A percentile compares a stretch with the other conserved stretches of the same genome.
phyloP scores from a whole-genome alignment of 2,797 vertebrate species.

The Anabas testudineus region DNA sequence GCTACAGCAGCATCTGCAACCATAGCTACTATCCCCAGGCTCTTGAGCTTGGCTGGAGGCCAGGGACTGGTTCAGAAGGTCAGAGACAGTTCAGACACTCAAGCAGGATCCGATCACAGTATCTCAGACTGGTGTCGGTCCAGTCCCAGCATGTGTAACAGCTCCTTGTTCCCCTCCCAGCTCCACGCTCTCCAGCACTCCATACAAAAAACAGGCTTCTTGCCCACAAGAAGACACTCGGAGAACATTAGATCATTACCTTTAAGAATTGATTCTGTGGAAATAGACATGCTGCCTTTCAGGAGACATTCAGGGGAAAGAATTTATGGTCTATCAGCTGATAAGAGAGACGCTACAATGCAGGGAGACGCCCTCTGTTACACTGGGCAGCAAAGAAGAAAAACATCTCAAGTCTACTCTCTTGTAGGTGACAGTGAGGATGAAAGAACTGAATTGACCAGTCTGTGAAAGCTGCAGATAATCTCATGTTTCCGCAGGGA shows the following conservation, averaged over 20 bases:
- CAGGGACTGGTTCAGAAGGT: slow-evolving; percentile 63
- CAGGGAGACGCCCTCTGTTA: slow-evolving; percentile 36
- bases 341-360: slow-evolving; percentile 44
- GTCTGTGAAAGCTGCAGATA: slow-evolving; percentile 57
- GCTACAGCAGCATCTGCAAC: slow-evolving; percentile 72
- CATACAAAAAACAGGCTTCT: slow-evolving; percentile 26
- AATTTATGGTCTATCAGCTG: slow-evolving; percentile 49
- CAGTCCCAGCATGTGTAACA: slow-evolving; percentile 66
- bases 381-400: slow-evolving; percentile 30
- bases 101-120: slow-evolving; percentile 64
- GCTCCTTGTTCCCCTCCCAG: slow-evolving; percentile 60
- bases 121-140: slow-evolving; percentile 76
- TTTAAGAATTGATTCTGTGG: slow-evolving; percentile 44
- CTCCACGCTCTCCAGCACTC: slow-evolving; percentile 59
- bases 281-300: slow-evolving; percentile 56
- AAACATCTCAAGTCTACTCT: slow-evolving; percentile 34
- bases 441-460: slow-evolving; percentile 60
- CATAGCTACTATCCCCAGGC: slow-evolving; percentile 75
- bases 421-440: slow-evolving; percentile 35
- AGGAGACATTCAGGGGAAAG: slow-evolving; percentile 72
- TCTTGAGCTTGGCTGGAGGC: slow-evolving; percentile 77
- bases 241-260: slow-evolving; percentile 48
- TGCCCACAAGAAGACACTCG: slow-evolving; percentile 67
- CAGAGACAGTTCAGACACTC: slow-evolving; percentile 59
- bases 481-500: slow-evolving; percentile 25